Evolutionary conservation across 2,888 invertebrate genomes (phyloP).

Genomic region (Odontocerum albicorne): DNA sequence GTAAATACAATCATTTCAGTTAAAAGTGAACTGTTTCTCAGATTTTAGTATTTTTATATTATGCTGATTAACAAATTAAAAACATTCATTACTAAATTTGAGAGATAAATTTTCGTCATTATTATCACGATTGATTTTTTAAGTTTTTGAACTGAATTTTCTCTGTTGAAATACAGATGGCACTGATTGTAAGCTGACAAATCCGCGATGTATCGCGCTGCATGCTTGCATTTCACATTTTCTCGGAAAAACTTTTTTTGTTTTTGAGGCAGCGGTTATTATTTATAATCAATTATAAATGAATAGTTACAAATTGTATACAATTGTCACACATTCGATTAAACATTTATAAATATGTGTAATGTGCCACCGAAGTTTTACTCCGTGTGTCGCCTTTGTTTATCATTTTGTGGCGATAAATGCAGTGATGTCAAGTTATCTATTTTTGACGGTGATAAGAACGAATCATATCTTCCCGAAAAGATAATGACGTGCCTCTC

Average conservation of each 20-base stretch:
- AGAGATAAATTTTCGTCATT: too few species aligned
- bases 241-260: slow-evolving; percentile 31
- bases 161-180: slow-evolving; percentile 30
- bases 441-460: slow-evolving; percentile 76
- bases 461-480: slow-evolving; percentile 67
- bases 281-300: slow-evolving; percentile 30
- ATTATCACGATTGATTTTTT: too few species aligned
- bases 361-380: slow-evolving; percentile 91
- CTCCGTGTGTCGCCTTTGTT: slow-evolving; percentile 92
- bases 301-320: slow-evolving; percentile 18
- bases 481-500: slow-evolving; percentile 80
- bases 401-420: slow-evolving; percentile 74
- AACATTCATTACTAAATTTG: too few species aligned
- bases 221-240: slow-evolving; percentile 33
- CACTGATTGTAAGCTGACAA: slow-evolving; percentile 32
- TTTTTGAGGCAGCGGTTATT: slow-evolving; percentile 28
- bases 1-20: too few species aligned
- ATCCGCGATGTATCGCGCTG: slow-evolving; percentile 34
- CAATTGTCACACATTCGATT: slow-evolving; percentile 38
- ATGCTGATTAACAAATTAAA: too few species aligned
- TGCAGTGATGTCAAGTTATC: slow-evolving; percentile 74
- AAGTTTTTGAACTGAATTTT: slow-evolving; percentile 12
- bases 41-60: too few species aligned
- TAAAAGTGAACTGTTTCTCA: too few species aligned
- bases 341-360: slow-evolving; percentile 76